Base-by-base conservation (phyloP, 2,888 invertebrate species). In the Zhuqinia jingwanae region DNA sequence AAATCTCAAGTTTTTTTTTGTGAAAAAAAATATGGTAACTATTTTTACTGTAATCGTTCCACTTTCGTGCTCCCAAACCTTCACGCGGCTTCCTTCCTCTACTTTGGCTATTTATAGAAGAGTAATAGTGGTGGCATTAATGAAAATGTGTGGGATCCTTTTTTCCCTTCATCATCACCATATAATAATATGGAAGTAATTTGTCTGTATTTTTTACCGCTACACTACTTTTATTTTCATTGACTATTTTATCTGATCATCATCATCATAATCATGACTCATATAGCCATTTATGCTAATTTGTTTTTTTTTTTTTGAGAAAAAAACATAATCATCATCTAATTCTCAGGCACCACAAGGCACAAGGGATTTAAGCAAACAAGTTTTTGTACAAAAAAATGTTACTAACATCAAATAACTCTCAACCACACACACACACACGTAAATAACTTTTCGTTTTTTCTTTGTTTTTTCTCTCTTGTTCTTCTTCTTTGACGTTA, bases 51-150 rank as follows among this genome's bases (percentile, higher is more conserved):
- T 56, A 36, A 75, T 56, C 36, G 75, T 17, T 75, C 75, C 17
- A 75, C 75, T 75, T 75, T 75, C 36, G 56, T 75, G 75, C 11
- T 75, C 75, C 25, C 75, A 75, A 75, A 75, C 53, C 56, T 75
- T 56, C 70, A 47, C 70, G 70, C 70, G 47, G 70, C 25, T 68
- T 68, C 45, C 68, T 68, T 68, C 47, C 70, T 70, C 47, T 70
- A 1, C 20, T 25, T 42, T 22, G 25, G 25, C 47, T 70, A 70
- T 70, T 70, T 70, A 70, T 70, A 70, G 70, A 70, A 47, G 22
- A 70, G 25, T 70, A 65, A 70, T 70, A 68, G 70, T 15, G 47
- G 45, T 25, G 47, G 45, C 45, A 68, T 68, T 68, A 68, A 68
- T 47, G 70, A 25, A 70, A 47, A 22, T 70, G 70, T 70, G 70